phyloP scores from a whole-genome alignment of 2,797 vertebrate species.

The Gobionotothen gibberifrons region DNA sequence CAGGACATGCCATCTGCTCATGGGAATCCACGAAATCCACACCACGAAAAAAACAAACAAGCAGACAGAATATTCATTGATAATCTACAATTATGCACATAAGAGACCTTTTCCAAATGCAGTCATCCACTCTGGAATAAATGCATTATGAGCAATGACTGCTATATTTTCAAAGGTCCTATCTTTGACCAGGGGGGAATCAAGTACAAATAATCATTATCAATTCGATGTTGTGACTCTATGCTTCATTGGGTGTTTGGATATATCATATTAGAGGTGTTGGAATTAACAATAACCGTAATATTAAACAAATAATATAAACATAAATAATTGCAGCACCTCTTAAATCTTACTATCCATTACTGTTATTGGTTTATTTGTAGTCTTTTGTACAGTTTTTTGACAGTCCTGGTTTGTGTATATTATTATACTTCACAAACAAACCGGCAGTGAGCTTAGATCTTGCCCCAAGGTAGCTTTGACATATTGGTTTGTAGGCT shows the following conservation, averaged over 20 bases:
- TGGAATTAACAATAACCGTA: no score
- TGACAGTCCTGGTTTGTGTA: no score
- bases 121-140: no score
- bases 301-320: no score
- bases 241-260: neutral
- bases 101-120: no score
- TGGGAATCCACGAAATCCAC: slow-evolving; percentile 14
- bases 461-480: neutral
- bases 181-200: neutral
- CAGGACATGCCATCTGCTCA: neutral
- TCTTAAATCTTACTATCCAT: no score
- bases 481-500: slow-evolving; percentile 9
- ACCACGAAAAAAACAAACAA: neutral
- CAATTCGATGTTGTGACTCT: neutral
- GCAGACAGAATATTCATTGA: neutral
- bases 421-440: neutral
- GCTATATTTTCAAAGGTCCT: neutral
- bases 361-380: no score
- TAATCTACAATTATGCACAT: neutral
- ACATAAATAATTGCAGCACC: no score
- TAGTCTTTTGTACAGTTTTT: no score
- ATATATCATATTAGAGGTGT: neutral
- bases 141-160: neutral
- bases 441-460: neutral
- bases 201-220: neutral